Percentiles rank a stretch among this genome's conserved stretches.
Evolutionary conservation across 2,888 invertebrate genomes (phyloP).

Genomic region (Punctoribates punctum): DNA sequence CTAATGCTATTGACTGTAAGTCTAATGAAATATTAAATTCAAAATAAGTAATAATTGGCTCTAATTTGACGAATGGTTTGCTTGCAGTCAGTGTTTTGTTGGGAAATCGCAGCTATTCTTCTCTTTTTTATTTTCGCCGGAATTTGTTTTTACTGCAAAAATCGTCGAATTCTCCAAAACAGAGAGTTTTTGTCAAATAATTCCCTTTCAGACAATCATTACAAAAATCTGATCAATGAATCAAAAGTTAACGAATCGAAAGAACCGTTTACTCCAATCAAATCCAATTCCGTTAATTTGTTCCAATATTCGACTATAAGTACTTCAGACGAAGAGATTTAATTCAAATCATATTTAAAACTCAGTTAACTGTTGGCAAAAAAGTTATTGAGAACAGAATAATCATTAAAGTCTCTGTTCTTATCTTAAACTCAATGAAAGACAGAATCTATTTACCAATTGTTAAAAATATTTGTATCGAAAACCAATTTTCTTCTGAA

Average conservation of each 20-base stretch:
- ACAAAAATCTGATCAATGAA: background rate
- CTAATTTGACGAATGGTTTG: background rate
- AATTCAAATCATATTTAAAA: too few relatives aligned
- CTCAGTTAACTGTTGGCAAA: too few relatives aligned
- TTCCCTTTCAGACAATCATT: background rate
- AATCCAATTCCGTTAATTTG: background rate
- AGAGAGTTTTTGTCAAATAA: background rate
- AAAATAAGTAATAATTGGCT: background rate
- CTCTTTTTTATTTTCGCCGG: slow-evolving; percentile 12
- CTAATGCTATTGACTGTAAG: slow-evolving; percentile 56
- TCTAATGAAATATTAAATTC: background rate
- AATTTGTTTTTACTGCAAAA: slow-evolving; percentile 8
- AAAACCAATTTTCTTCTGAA: too few relatives aligned
- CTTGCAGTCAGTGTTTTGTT: slow-evolving; percentile 47
- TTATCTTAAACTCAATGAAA: too few relatives aligned
- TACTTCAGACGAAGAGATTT: slow-evolving; percentile 16
- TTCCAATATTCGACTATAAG: background rate
- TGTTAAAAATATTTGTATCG: too few relatives aligned
- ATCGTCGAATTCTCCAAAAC: background rate
- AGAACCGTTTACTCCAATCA: background rate
- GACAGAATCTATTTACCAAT: too few relatives aligned
- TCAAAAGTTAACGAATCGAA: background rate
- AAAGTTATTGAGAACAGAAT: too few relatives aligned
- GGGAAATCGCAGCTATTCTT: slow-evolving; percentile 25
- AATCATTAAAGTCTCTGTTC: too few relatives aligned